phyloP scores from a whole-genome alignment of 2,888 invertebrate genomes.

The Bembecia ichneumoniformis region DNA sequence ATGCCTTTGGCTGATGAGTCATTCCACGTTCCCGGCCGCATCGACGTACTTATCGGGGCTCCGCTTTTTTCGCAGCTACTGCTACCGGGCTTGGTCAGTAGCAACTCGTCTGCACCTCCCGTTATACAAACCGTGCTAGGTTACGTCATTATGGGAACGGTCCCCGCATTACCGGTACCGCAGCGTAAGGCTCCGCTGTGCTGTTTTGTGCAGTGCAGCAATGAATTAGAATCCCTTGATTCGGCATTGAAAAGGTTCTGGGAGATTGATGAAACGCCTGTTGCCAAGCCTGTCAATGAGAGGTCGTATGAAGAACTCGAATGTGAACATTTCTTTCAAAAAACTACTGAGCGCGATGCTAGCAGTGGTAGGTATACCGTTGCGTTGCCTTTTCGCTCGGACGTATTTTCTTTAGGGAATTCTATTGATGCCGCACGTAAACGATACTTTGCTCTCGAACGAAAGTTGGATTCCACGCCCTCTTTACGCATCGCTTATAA shows the following conservation, averaged over 20 bases:
- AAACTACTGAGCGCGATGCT: conserved; percentile 7
- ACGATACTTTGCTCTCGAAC: conserved; percentile 9
- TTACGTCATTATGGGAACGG: conserved; percentile 8
- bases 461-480: too few species aligned
- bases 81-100: conserved; percentile 2
- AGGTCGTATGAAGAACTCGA: conserved; percentile 5
- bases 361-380: conserved; percentile 7
- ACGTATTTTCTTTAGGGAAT: conserved; percentile 7
- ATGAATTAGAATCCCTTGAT: too few species aligned
- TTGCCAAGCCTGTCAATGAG: conserved; percentile 1
- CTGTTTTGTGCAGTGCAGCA: too few species aligned
- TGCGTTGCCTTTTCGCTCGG: conserved; percentile 7
- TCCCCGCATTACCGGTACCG: neutral
- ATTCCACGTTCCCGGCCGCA: conserved; percentile 5
- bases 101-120: neutral
- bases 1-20: conserved; percentile 8
- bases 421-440: conserved; percentile 2
- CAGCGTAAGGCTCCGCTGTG: conserved; percentile 3
- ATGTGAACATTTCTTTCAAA: conserved; percentile 8
- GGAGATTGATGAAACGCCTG: conserved; percentile 4
- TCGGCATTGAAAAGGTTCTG: conserved; percentile 4
- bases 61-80: conserved; percentile 9
- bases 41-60: conserved; percentile 11
- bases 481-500: conserved; percentile 10
- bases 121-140: conserved; percentile 9